Base-by-base conservation (phyloP, 2,888 invertebrate genomes). In the Acanthopleura granulata region DNA sequence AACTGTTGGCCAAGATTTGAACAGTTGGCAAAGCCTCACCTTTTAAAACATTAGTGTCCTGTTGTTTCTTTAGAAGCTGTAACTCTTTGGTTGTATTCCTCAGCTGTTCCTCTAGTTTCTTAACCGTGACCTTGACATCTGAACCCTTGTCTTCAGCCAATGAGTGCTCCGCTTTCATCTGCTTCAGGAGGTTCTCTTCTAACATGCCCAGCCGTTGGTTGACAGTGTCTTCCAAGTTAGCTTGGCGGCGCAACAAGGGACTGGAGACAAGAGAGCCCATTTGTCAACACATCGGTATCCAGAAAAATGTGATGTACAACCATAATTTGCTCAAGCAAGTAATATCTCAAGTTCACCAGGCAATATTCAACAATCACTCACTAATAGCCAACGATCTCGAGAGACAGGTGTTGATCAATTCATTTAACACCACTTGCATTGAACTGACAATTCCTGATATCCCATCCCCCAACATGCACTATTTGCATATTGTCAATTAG, bases 181-280 rank as follows among this genome's bases (percentile, higher is more conserved):
- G 82, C 25, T 77, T 50, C 14, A 85, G 71, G 0, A 86, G 75
- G 62, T 83, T 82, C 51, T 77, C 74, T 73, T 85, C 86, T 61
- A 87, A 72, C 51, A 81, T 77, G 71, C 85, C 78, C 49, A 87
- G 75, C 18, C 84, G 77, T 50, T 77, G 76, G 66, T 84, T 83
- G 15, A 85, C 83, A 9, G 78, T 80, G 61, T 81, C 81, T 72
- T 85, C 84, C 75, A 85, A 77, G 62, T 81, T 75, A 27, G 76
- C 80, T 74, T 87, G 87, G 29, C 85, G 75, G 30, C 81, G 74
- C 71, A 86, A 74, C 30, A 86, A 62, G 0, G 87, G 87, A 76
- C 86, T 87, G 78, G 40, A 78, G 76, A 50, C 12, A 6, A 40
- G 40, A 40, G 40, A 40, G n/a, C n/a, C n/a, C n/a, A n/a, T n/a